Base-by-base conservation (phyloP, 2,888 invertebrate species). In the Drosophila lutescens region DNA sequence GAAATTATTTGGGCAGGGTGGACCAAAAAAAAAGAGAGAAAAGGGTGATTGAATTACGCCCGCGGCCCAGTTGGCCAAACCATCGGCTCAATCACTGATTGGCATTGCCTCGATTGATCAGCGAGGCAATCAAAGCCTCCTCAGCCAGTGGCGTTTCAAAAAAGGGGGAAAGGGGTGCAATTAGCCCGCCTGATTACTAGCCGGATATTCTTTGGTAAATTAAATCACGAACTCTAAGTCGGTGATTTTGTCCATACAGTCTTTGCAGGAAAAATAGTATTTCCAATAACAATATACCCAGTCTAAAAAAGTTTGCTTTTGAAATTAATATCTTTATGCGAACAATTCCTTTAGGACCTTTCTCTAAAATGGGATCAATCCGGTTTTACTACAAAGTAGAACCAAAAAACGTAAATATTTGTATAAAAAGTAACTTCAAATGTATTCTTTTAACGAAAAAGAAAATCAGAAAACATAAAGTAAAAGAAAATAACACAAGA, bases 41-140 rank as follows among this genome's bases (percentile, higher is more conserved):
- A 30, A 7, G 30, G 8, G 8, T 30, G 30, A 68, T 66, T 66
- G 69, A 68, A 55, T 66, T 68, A 66, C 46, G 56, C 46, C 46
- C 40, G 69, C 70, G 70, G 66, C 66, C 49, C 69, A 55, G 69
- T 66, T 66, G 66, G 55, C 55, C 66, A 47, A 67, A 55, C 47
- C 26, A 15, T 1, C 40, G 69, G 69, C 51, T 66, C 67, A 65
- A 36, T 46, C 57, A 20, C 57, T 69, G 70, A 69, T 69, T 69
- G 70, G 47, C 71, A 49, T 10, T 13, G 47, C 58, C 60, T 51
- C 60, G 51, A 47, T 76, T 80, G 85, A 80, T 86, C 80, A 46
- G 60, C 53, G 17, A 55, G 79, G 65, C 88, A 87, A 85, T 85
- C 86, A 87, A 68, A 58, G 72, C 68, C 65, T 12, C 2, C 17